Evolutionary conservation across 2,888 invertebrate genomes (phyloP), one percentile per base, ranked within the genome.

Genomic region (Zhuqinia jingwanae): DNA sequence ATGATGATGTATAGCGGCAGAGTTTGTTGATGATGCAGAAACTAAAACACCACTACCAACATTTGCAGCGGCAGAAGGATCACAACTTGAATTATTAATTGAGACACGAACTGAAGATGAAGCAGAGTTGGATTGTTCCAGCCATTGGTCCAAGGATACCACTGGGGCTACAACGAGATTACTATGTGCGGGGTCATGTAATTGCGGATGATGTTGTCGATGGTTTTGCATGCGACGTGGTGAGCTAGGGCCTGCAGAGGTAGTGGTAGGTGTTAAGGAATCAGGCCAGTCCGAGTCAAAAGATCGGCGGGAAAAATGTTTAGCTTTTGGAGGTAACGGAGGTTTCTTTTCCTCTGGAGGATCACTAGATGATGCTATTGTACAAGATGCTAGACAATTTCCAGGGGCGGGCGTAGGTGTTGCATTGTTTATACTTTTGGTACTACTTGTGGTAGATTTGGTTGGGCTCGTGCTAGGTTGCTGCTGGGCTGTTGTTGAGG

Each of bases 301-400:
- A 2, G 90, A 90, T 10, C 89, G 88, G 10, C 89, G 86, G 8
- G 89, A 88, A 85, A 90, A 89, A 22, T 91, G 90, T 42, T 86
- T 89, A 11, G 90, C 78, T 63, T 90, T 90, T 36, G 91, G 90
- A n/a, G 91, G 90, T 10, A 90, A 70, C 13, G 90, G 90, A 10
- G 90, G 91, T 50, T 89, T 90, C 30, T 75, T 82, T 10, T 70
- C 45, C n/a, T 70, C 68, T 1, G 36, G 6, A 15, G 25, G 36
- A 36, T 85, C 58, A 60, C 42, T 81, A 60, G 45, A 68, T 20
- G 58, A 65, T 25, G 65, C 56, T 11, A 70, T 42, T 3, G 81
- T 65, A 3, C 76, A 73, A 0, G 85, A 42, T 5, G 85, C 20
- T 2, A 65, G 42, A 15, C n/a, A 2, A 45, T 36, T 36, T 8